Conservation (phyloP, 2,113 vertebrate genomes). For the Calyptommatus sinebrachiatus region DNA sequence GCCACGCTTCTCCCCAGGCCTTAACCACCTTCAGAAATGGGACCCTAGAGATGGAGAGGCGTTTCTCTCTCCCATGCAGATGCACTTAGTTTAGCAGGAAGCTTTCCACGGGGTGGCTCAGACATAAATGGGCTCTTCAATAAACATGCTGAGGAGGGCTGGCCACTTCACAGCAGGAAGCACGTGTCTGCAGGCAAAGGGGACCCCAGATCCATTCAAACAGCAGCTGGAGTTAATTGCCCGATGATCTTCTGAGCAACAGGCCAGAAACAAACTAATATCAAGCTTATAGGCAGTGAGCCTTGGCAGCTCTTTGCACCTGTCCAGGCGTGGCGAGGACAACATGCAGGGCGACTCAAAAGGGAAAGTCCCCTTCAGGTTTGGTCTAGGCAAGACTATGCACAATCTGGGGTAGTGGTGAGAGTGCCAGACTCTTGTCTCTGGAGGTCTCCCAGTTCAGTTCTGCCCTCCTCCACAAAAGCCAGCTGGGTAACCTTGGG, state of each 20-base stretch:
- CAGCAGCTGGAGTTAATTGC: neutral
- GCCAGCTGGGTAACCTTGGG: too few relatives aligned
- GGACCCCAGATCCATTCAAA: neutral
- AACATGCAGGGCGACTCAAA: neutral
- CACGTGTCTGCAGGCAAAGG: neutral
- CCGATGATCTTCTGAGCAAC: neutral
- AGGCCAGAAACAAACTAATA: neutral
- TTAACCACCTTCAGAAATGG: neutral
- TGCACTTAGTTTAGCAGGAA: neutral
- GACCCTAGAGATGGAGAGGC: neutral
- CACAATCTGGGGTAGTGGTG: too few relatives aligned
- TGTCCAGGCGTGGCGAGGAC: too few relatives aligned
- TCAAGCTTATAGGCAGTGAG: neutral
- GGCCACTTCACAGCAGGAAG: neutral
- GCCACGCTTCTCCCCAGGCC: conserved; percentile 5
- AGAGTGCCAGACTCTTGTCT: too few relatives aligned
- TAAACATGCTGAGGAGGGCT: neutral
- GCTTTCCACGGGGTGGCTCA: neutral
- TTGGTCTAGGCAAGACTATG: too few relatives aligned
- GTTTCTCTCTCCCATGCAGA: neutral
- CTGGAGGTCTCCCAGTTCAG: too few relatives aligned
- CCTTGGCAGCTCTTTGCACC: neutral
- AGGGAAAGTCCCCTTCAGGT: neutral
- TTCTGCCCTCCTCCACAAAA: too few relatives aligned
- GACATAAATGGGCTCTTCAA: neutral